Base-by-base conservation (phyloP, 2,888 invertebrate species). In the Drosophila diplacantha region DNA sequence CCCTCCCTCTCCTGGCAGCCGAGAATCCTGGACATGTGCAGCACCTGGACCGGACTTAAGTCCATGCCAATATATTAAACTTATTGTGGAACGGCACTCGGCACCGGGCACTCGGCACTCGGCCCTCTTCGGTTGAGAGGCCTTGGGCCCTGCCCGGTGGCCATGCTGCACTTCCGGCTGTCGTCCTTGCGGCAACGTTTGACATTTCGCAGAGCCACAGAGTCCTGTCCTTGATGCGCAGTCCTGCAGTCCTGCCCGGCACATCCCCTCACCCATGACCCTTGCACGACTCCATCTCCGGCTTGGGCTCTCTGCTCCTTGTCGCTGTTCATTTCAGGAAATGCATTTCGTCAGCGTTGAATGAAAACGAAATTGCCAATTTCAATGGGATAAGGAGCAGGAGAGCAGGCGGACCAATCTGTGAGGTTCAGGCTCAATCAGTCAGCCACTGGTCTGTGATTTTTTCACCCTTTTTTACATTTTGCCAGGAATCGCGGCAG, bases 321-420 rank as follows among this genome's bases (percentile, higher is more conserved):
- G 72, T 61, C 69, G 61, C 69, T 71, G 67, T 72, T 68, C 62
- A 71, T 81, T 79, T 59, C 79, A 69, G 82, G 82, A 82, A 82
- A 81, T 81, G 76, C 75, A 78, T 77, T 82, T 80, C 84, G 74
- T 83, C 81, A 77, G 70, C 64, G 68, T 63, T 78, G 69, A 79
- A 74, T 80, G 80, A 81, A 83, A 83, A 73, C 67, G 75, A 83
- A 83, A 84, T 84, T 83, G 85, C 68, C 82, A 83, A 83, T 84
- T 83, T 76, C 64, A 64, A 63, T 62, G 35, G 37, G 18, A 12
- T 37, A 12, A 31, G 22, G 6, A 18, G 22, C 6, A 31, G 22
- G 6, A 18, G 22, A 31, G 35, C 52, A 11, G 54, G 35, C 35
- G 34, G 18, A 14, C 7, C 34, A 49, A 59, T 39, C 46, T 22